Percentiles rank a stretch among this genome's conserved stretches.
These are phyloP conservation scores for Paradoxurus hermaphroditus DNA, from an alignment of 2,113 vertebrate species.

Conservation along the genomic window DNA sequence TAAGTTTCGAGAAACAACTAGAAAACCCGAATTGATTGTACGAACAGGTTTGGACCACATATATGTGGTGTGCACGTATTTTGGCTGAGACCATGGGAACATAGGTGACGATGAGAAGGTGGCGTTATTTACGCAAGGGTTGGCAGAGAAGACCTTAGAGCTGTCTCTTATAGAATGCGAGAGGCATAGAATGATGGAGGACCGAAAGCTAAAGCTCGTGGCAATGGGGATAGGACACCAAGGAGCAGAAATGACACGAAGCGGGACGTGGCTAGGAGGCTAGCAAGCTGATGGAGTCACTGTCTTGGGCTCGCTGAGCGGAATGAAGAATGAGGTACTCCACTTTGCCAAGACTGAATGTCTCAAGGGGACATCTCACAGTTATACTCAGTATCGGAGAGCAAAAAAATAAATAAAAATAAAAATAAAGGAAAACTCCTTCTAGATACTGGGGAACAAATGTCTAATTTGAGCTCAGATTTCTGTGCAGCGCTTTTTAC, in stretches of 20 bases:
- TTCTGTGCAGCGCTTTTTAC: background rate
- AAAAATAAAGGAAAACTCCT: background rate
- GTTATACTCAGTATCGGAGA: background rate
- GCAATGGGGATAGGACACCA: background rate
- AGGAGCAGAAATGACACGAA: background rate
- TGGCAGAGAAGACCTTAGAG: background rate
- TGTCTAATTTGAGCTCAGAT: background rate
- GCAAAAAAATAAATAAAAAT: background rate
- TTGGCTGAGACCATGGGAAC: background rate
- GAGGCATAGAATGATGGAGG: background rate
- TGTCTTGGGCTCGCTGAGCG: no score
- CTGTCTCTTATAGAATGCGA: background rate
- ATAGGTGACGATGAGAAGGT: background rate
- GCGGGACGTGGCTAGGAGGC: no score
- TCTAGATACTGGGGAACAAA: background rate
- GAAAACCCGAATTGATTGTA: background rate
- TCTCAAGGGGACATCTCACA: background rate
- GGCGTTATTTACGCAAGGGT: background rate
- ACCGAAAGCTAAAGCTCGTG: background rate
- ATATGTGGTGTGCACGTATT: accelerated
- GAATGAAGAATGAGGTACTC: background rate
- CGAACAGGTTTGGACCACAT: background rate
- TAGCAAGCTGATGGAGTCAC: background rate
- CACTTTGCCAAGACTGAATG: background rate
- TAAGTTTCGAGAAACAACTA: background rate